These are phyloP conservation scores for Malurus alboscapulatus DNA, from an alignment of 2,113 vertebrate genomes.

Conservation along the genomic window DNA sequence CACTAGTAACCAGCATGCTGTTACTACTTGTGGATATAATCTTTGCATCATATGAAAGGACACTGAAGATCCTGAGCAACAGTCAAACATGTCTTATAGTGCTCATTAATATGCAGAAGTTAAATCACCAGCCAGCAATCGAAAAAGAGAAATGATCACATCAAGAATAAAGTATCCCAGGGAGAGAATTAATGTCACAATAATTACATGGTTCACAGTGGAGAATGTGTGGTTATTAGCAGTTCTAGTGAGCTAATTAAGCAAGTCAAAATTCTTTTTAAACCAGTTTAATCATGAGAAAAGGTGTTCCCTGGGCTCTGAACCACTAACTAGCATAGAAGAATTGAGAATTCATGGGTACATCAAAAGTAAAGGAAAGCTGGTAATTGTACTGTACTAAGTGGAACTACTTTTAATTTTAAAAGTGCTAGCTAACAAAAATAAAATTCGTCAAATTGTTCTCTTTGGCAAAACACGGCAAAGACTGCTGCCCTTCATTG, in stretches of 20 bases:
- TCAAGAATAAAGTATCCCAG: conserved; percentile 66
- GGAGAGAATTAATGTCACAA: conserved; percentile 74
- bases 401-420: conserved; percentile 14
- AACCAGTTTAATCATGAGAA: conserved; percentile 62
- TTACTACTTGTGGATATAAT: not conserved
- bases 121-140: conserved; percentile 55
- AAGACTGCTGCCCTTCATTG: not conserved
- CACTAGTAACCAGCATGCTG: not conserved
- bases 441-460: conserved; percentile 3
- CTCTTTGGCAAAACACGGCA: not conserved
- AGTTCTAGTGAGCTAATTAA: conserved; percentile 74
- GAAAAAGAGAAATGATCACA: conserved; percentile 66
- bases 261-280: conserved; percentile 70
- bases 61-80: not conserved
- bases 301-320: conserved; percentile 58
- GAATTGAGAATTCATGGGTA: conserved; percentile 43
- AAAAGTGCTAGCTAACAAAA: conserved; percentile 34
- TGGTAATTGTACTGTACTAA: conserved; percentile 35
- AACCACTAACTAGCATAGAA: conserved; percentile 61
- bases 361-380: conserved; percentile 53
- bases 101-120: conserved; percentile 33
- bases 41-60: conserved; percentile 1
- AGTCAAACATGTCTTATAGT: conserved; percentile 7
- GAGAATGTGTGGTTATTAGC: conserved; percentile 70
- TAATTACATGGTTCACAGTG: conserved; percentile 74